phyloP scores from a whole-genome alignment of 2,797 vertebrate species.

The Tragelaphus oryx region DNA sequence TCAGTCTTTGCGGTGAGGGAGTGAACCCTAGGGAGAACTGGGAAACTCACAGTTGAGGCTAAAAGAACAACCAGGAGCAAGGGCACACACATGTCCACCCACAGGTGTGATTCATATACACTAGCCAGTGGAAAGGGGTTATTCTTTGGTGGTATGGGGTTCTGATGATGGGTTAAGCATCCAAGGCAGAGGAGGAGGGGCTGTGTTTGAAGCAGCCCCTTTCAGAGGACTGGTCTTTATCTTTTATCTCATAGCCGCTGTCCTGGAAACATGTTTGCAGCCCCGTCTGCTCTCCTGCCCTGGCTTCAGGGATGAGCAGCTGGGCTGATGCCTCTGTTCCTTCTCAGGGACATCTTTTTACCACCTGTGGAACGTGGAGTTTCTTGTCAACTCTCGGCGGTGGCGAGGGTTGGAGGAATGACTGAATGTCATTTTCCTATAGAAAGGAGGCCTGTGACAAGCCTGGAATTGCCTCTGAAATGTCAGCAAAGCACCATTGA shows the following conservation, averaged over 20 bases:
- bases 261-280: no score
- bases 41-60: neutral
- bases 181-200: neutral
- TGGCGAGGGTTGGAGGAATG: no score
- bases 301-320: neutral
- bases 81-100: rapidly evolving
- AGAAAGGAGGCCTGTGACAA: neutral
- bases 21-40: neutral
- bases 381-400: neutral
- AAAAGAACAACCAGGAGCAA: neutral
- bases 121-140: neutral
- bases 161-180: neutral
- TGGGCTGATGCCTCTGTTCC: neutral
- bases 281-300: neutral
- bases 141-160: neutral
- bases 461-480: neutral
- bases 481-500: no score
- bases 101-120: neutral
- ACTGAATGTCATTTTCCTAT: neutral
- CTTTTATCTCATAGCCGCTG: neutral
- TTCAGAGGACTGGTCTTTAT: neutral
- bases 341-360: neutral
- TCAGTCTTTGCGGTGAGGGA: neutral
- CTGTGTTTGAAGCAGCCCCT: neutral
- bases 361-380: neutral